Evolutionary conservation across 1,140 invertebrate species (phyloP), one percentile per base, ranked within the genome.

Genomic region (Leptinotarsa defecta): DNA sequence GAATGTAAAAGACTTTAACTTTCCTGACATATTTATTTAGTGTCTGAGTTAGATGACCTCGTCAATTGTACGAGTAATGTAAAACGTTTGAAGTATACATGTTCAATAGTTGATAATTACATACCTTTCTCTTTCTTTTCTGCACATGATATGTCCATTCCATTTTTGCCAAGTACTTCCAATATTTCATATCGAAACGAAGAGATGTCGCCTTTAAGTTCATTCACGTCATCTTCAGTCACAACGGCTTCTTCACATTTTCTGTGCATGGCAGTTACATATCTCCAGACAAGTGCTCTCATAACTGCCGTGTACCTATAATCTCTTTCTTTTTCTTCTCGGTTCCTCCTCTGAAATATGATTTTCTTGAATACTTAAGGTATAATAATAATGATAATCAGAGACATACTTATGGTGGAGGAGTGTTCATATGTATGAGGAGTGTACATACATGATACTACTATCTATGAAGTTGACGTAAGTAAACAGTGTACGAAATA

Each of bases 151-250:
- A 94, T 90, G 83, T 94, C 91, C 92, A 95, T 92, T 27, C 93
- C 93, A 79, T 94, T 95, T 82, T 87, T 90, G 69, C 90, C 89
- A 43, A 97, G 90, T 19, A 97, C 92, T 80, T 97, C 94, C 0
- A 97, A 86, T 75, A 97, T 88, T 85, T 97, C 95, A 82, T 92
- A 95, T 78, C 92, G 89, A 86, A 95, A 90, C 0, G 92, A 88
- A 0, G 92, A 93, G 19, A 97, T 92, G 79, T 97, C 95, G 81
- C 93, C 92, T 84, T 97, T 98, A 1, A 98, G 89, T 87, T 98
- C 96, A 79, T 96, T 96, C 67, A 98, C 90, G 80, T 97, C 94
- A 80, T 98, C 96, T 84, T 97, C 95, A 17, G 95, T 96, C 0
- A 97, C 94, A 0, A 90, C 88, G 78, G 91, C 90, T 78, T 93